These are phyloP conservation scores for Channa striata DNA, from an alignment of 2,797 vertebrate species.

Conservation along the genomic window DNA sequence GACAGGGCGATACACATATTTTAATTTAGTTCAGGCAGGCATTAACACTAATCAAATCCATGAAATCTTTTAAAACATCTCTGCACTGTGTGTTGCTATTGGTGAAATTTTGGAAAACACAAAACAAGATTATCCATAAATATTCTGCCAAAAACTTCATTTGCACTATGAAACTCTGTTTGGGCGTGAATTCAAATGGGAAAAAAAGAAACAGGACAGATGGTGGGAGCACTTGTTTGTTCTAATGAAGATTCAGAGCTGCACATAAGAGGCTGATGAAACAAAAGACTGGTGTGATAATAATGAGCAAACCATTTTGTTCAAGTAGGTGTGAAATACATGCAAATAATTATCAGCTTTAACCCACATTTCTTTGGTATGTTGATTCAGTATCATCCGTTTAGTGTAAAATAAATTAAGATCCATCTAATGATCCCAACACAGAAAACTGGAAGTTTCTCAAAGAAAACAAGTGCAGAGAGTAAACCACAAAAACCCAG, in stretches of 20 bases:
- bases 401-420: conserved; percentile 4
- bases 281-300: conserved; percentile 43
- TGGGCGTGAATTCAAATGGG: conserved; percentile 40
- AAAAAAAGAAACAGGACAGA: conserved; percentile 45
- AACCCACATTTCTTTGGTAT: conserved; percentile 38
- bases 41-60: conserved; percentile 2
- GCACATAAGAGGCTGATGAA: conserved; percentile 31
- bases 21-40: conserved; percentile 1
- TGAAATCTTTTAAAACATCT: not conserved
- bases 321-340: conserved; percentile 58
- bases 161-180: not conserved
- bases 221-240: conserved; percentile 43
- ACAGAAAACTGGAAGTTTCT: conserved; percentile 8
- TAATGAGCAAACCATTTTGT: conserved; percentile 45
- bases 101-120: not conserved
- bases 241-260: conserved; percentile 51
- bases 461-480: conserved; percentile 10
- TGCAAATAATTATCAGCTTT: conserved; percentile 39
- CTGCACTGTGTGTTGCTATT: not conserved
- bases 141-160: conserved; percentile 20
- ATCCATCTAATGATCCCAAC: conserved; percentile 12
- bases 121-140: conserved; percentile 16
- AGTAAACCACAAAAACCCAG: conserved; percentile 5
- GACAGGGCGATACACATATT: conserved; percentile 1
- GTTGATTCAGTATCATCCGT: conserved; percentile 28